Conservation (phyloP, 2,888 invertebrate species). For the Calameuta idolon region DNA sequence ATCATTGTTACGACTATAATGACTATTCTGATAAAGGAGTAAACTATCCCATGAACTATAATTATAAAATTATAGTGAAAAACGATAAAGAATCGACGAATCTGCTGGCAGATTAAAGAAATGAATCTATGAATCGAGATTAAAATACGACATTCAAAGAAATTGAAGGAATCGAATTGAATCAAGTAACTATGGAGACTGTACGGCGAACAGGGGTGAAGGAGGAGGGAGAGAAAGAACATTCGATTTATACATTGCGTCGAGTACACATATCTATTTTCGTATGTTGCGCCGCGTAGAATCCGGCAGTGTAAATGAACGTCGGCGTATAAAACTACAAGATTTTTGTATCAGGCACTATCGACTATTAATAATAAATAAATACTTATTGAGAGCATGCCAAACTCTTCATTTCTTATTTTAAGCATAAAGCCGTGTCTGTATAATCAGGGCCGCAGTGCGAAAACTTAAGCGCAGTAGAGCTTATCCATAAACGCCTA, state of each 20-base stretch:
- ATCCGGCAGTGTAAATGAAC: slow-evolving; percentile 22
- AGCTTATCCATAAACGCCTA: too few species aligned
- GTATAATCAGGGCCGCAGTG: not conserved
- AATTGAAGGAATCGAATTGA: not conserved
- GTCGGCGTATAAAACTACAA: slow-evolving; percentile 19
- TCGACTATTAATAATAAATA: slow-evolving; percentile 16
- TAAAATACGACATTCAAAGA: not conserved
- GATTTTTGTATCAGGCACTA: slow-evolving; percentile 26
- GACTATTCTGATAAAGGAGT: not conserved
- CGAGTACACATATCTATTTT: slow-evolving; percentile 26
- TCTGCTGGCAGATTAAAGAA: not conserved
- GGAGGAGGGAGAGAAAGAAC: not conserved
- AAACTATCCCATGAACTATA: not conserved
- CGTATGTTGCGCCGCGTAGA: slow-evolving; percentile 22
- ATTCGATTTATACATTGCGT: slow-evolving; percentile 15
- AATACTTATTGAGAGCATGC: not conserved
- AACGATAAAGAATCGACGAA: not conserved
- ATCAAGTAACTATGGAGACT: not conserved
- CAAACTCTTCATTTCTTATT: not conserved
- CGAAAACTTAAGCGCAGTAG: too few species aligned
- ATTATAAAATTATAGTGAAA: not conserved
- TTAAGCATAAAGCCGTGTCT: not conserved
- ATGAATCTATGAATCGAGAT: not conserved
- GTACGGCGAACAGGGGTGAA: not conserved
- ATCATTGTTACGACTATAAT: not conserved